phyloP scores from a whole-genome alignment of 2,113 vertebrate species.

The Phocoena phocoena region DNA sequence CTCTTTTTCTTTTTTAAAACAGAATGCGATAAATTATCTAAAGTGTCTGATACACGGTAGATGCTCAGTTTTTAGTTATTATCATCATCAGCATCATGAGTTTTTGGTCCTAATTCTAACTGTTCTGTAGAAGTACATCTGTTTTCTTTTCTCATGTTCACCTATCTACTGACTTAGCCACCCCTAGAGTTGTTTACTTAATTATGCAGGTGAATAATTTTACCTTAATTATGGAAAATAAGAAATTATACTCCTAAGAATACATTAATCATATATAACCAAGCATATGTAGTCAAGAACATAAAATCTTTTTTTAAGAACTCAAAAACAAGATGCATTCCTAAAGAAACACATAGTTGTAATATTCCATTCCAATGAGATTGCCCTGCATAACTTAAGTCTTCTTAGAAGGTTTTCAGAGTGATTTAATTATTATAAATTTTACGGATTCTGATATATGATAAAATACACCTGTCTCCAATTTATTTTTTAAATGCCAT shows the following conservation, averaged over 20 bases:
- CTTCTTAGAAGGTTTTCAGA: not conserved
- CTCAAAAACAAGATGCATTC: not conserved
- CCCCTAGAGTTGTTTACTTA: not conserved
- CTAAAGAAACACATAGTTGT: not conserved
- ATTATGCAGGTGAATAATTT: not conserved
- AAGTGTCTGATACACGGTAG: not conserved
- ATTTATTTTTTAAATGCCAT: slow-evolving; percentile 17
- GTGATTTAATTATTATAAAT: not conserved
- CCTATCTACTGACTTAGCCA: not conserved
- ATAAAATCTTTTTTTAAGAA: not conserved
- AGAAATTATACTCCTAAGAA: not conserved
- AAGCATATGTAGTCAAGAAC: not conserved
- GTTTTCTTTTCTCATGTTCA: not conserved
- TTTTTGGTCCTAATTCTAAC: not conserved
- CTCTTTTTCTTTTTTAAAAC: not conserved
- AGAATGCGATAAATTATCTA: not conserved
- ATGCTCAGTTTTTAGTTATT: not conserved
- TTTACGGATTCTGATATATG: not conserved
- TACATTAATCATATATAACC: not conserved
- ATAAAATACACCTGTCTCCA: not conserved
- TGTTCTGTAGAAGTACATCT: not conserved
- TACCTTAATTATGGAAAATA: not conserved
- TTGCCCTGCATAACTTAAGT: not conserved
- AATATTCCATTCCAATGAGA: not conserved
- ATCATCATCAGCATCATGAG: not conserved